These are phyloP conservation scores for Calliphora vicina DNA, from an alignment of 1,140 invertebrate genomes.

Conservation along the genomic window DNA sequence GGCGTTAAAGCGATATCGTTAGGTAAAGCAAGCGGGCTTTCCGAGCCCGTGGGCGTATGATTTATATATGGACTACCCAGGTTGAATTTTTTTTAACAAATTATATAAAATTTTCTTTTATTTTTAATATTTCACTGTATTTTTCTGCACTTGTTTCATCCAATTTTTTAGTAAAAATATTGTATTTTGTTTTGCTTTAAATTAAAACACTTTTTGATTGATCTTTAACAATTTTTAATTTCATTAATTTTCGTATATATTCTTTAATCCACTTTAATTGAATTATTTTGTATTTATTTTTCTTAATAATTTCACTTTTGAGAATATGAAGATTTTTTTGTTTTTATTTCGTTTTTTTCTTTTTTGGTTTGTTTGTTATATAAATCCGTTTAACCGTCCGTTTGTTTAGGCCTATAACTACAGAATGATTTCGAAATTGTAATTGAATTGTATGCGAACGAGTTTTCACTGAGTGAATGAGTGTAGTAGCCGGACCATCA, in stretches of 20 bases:
- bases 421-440: constrained; percentile 62
- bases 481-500: not conserved
- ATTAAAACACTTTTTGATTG: not conserved
- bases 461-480: constrained; percentile 5
- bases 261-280: not conserved
- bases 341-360: not conserved
- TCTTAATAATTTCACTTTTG: not conserved
- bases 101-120: not conserved
- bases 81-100: constrained; percentile 44
- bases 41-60: constrained; percentile 45
- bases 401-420: constrained; percentile 61
- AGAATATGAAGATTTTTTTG: not conserved
- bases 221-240: not conserved
- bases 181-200: not conserved
- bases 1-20: not conserved
- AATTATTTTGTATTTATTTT: not conserved
- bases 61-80: constrained; percentile 62
- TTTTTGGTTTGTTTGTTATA: constrained; percentile 29
- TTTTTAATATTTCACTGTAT: not conserved
- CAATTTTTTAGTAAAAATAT: not conserved
- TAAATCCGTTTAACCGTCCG: constrained; percentile 47
- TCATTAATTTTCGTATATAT: not conserved
- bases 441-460: constrained; percentile 7
- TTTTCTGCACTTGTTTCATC: not conserved
- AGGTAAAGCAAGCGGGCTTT: constrained; percentile 30